These are phyloP conservation scores for Lithophane socia DNA, from an alignment of 2,888 invertebrate genomes.

Conservation along the genomic window DNA sequence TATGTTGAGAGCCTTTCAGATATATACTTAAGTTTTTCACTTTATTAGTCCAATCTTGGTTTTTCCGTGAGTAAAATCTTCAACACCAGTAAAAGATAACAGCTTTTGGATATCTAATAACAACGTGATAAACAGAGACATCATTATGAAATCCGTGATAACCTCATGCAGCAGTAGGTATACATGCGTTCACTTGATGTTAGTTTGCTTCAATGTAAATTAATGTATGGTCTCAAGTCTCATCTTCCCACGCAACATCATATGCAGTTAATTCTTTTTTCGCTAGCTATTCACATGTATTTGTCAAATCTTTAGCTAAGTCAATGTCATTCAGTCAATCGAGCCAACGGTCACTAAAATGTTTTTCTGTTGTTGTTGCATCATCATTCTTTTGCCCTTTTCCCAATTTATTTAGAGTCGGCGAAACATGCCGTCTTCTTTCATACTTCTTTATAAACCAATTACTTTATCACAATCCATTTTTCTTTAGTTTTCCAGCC, in stretches of 20 bases:
- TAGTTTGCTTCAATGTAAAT: neutral
- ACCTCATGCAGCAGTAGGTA: neutral
- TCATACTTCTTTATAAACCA: neutral
- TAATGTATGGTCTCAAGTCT: neutral
- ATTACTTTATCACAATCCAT: no score
- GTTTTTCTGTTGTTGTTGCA: neutral
- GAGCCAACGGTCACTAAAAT: neutral
- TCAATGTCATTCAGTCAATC: neutral
- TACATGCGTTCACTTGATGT: neutral
- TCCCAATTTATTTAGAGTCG: no score
- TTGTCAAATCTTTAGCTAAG: neutral
- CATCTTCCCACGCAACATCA: neutral
- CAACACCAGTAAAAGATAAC: slow-evolving; percentile 2
- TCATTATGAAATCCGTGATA: neutral
- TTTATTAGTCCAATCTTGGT: neutral
- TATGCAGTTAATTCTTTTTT: no score
- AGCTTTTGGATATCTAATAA: neutral
- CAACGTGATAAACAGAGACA: neutral
- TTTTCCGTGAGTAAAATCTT: neutral
- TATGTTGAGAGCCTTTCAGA: no score
- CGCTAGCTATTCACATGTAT: neutral
- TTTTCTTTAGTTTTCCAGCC: neutral
- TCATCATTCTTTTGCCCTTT: no score
- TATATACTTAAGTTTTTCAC: no score
- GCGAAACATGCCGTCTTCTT: neutral